Evolutionary conservation across 2,888 invertebrate species (phyloP), one percentile per base, ranked within the genome.

Genomic region (Philopedon plagiatum): DNA sequence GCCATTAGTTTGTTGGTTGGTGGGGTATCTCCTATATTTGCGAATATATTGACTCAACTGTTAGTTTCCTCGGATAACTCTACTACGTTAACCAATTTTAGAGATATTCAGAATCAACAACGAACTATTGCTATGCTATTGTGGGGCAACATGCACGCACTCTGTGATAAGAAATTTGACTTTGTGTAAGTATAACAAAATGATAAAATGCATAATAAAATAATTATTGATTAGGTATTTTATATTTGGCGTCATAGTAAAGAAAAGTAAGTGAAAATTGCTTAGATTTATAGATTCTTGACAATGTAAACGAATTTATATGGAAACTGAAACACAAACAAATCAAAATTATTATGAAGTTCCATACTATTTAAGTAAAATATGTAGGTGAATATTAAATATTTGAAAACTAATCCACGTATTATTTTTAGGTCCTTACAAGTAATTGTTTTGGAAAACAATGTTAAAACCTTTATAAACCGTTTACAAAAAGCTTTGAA

Each of bases 131-230:
- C 88, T 74, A 86, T 87, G 73, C 83, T 88, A 9, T 76, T 92
- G 5, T 92, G 92, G 92, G 88, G 87, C 67, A 91, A 92, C 80
- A 86, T 89, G 56, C 86, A 86, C 0, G 86, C 87, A 0, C 78
- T 91, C 21, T 87, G 88, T 54, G 83, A 86, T 0, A 78, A 84
- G 4, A 83, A 86, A 34, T 84, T 86, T 4, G 82, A 88, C 72
- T 87, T 86, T 80, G 73, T 86, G 87, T 88, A 81, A 85, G 88
- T 86, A 74, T 63, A 34, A 37, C 19, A 19, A n/a, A n/a, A 19
- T 18, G 19, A 29, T 5, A 18, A 18, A 15, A n/a, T n/a, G n/a
- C n/a, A n/a, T n/a, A n/a, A n/a, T n/a, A n/a, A n/a, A n/a, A n/a
- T n/a, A n/a, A n/a, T n/a, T n/a, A n/a, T n/a, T n/a, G n/a, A n/a